These are phyloP conservation scores for Stichopus horrens DNA, from an alignment of 53 echinoderm and acorn worm genomes.

Conservation along the genomic window DNA sequence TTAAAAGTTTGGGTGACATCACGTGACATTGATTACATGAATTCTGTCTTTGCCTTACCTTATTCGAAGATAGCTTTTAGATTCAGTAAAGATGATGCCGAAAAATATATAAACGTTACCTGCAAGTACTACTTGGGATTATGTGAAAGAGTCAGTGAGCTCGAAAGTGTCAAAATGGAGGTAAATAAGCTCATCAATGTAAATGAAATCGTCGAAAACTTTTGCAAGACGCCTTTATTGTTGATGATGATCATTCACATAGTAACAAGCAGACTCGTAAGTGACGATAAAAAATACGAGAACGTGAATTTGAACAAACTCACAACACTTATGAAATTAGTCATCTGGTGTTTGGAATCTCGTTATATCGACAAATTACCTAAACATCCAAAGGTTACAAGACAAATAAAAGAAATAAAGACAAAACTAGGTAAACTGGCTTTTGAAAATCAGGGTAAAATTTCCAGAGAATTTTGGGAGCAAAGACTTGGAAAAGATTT, in stretches of 20 bases:
- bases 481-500: neutral
- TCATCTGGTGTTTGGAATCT: constrained; percentile 24
- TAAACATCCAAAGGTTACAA: neutral
- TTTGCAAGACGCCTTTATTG: constrained; percentile 14
- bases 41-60: neutral
- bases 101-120: constrained; percentile 5
- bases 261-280: neutral
- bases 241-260: constrained; percentile 36
- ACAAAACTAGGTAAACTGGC: neutral
- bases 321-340: neutral
- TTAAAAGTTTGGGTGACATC: constrained; percentile 25
- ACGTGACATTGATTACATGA: constrained; percentile 28
- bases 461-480: neutral
- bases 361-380: neutral
- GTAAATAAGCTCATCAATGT: neutral
- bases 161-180: neutral
- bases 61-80: constrained; percentile 16
- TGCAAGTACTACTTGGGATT: neutral
- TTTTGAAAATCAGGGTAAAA: neutral
- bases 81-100: neutral
- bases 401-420: neutral
- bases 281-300: too few species aligned
- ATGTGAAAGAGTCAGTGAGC: too few species aligned
- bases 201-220: constrained; percentile 11
- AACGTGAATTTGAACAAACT: constrained; percentile 4